Evolutionary conservation across 2,113 vertebrate species (phyloP).

Genomic region (Pseudopodoces humilis): DNA sequence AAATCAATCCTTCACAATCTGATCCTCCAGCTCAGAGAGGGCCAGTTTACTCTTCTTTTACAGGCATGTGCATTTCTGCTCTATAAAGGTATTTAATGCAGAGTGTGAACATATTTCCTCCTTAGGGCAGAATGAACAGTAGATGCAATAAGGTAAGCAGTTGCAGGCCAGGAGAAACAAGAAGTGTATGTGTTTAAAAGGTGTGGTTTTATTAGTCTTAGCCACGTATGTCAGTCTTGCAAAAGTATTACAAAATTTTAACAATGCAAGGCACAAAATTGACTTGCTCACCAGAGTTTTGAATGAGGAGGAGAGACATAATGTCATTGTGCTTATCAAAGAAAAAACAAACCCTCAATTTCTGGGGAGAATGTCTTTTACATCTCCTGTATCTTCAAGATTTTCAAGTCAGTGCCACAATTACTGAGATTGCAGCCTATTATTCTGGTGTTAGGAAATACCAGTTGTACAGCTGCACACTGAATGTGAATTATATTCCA

Average conservation of each 20-base stretch:
- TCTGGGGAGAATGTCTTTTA: background rate
- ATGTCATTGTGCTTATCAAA: constrained; percentile 28
- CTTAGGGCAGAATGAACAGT: background rate
- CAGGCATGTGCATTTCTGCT: background rate
- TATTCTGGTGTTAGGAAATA: constrained; percentile 55
- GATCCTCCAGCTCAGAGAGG: background rate
- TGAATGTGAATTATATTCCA: constrained; percentile 48
- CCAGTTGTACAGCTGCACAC: constrained; percentile 41
- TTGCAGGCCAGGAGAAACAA: constrained; percentile 19
- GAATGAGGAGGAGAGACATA: background rate
- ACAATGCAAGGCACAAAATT: background rate
- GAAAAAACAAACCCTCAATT: background rate
- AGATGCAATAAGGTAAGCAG: background rate
- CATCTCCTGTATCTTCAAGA: constrained; percentile 4
- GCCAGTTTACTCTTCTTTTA: background rate
- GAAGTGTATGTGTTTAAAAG: background rate
- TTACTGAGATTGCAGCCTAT: constrained; percentile 53
- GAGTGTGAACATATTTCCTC: background rate
- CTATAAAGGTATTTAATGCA: background rate
- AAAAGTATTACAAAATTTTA: constrained; percentile 37
- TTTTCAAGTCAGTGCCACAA: constrained; percentile 23
- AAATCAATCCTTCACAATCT: background rate
- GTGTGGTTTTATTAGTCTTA: background rate
- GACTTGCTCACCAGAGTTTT: background rate
- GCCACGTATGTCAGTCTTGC: background rate